Evolutionary conservation across 2,888 invertebrate genomes (phyloP).

Genomic region (Caenorhabditis panamensis): DNA sequence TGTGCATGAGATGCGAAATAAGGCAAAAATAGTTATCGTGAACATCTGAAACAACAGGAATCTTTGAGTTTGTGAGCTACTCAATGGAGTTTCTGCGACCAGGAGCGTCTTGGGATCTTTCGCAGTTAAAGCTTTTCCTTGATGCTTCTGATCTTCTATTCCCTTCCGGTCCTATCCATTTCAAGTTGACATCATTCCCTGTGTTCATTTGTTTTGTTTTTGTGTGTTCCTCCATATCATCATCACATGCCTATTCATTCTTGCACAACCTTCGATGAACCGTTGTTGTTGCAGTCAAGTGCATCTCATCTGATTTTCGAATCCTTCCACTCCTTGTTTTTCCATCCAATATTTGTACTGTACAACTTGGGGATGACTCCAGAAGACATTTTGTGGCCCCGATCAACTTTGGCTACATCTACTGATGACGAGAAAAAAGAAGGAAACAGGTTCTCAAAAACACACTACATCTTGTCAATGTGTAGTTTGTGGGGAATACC

Average conservation of each 20-base stretch:
- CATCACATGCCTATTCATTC: slow-evolving; percentile 34
- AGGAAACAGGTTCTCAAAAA: slow-evolving; percentile 50
- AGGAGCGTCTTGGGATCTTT: no score
- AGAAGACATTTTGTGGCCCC: not conserved
- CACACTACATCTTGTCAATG: slow-evolving; percentile 24
- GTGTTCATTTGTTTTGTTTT: slow-evolving; percentile 26
- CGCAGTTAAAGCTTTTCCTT: no score
- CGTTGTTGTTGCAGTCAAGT: slow-evolving; percentile 15
- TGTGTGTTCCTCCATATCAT: slow-evolving; percentile 12
- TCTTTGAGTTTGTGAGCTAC: no score
- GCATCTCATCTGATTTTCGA: slow-evolving; percentile 25
- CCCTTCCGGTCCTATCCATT: not conserved
- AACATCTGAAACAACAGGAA: no score
- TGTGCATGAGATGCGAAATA: not conserved
- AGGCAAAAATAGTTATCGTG: no score
- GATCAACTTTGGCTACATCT: slow-evolving; percentile 5
- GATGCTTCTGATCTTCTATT: no score
- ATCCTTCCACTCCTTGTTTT: not conserved
- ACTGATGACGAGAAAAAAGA: slow-evolving; percentile 8
- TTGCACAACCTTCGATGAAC: slow-evolving; percentile 34
- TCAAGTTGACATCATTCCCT: not conserved
- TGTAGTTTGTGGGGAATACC: slow-evolving; percentile 47
- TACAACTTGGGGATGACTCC: slow-evolving; percentile 4
- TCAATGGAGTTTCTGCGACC: no score
- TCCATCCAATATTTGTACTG: not conserved